Percentiles rank a stretch among this genome's conserved stretches.
phyloP scores from a whole-genome alignment of 1,140 invertebrate species.

The Drosophila dunni region DNA sequence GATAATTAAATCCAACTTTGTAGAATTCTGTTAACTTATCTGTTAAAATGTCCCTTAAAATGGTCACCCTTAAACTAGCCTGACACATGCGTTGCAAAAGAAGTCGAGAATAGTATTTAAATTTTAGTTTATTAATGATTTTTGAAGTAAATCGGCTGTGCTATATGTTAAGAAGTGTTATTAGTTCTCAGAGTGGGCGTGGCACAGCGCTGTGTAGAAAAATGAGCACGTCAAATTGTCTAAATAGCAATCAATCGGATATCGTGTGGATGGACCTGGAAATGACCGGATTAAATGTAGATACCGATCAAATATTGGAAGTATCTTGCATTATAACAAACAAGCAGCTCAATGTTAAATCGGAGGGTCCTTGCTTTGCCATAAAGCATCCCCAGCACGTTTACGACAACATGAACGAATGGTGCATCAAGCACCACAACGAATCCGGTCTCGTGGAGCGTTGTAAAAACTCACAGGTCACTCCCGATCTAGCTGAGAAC shows the following conservation, averaged over 20 bases:
- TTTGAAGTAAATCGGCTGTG: conserved; percentile 21
- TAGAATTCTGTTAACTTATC: too few relatives aligned
- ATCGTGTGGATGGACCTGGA: conserved; percentile 87
- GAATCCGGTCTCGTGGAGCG: conserved; percentile 90
- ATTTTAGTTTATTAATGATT: conserved; percentile 16
- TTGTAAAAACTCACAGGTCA: conserved; percentile 89
- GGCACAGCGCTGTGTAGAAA: not conserved
- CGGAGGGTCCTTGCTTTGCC: conserved; percentile 91
- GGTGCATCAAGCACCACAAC: conserved; percentile 91
- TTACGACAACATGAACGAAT: conserved; percentile 92
- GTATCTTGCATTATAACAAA: conserved; percentile 95
- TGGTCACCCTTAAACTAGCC: not conserved
- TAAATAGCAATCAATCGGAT: conserved; percentile 20
- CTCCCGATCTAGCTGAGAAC: conserved; percentile 88
- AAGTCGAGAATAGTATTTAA: not conserved
- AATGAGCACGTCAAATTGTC: conserved; percentile 34
- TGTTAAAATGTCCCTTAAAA: conserved; percentile 19
- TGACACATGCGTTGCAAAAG: not conserved
- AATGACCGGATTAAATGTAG: conserved; percentile 92
- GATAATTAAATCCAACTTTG: too few relatives aligned
- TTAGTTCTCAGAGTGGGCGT: not conserved
- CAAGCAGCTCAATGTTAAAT: conserved; percentile 91
- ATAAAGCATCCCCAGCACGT: conserved; percentile 92
- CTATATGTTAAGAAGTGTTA: not conserved
- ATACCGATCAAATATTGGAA: conserved; percentile 93